These are phyloP conservation scores for Hyperoplus immaculatus DNA, from an alignment of 2,797 vertebrate species.

Conservation along the genomic window DNA sequence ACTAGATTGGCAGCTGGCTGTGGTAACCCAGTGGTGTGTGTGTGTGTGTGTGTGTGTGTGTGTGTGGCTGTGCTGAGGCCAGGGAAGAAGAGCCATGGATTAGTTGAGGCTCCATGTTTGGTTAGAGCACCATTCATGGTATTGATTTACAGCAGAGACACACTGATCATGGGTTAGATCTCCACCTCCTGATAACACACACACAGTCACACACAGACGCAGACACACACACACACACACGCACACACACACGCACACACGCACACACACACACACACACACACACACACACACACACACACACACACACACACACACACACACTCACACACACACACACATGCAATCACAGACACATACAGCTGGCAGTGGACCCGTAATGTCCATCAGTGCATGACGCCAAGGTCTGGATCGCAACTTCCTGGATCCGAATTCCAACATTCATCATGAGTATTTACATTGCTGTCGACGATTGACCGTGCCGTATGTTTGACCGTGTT, in stretches of 20 bases:
- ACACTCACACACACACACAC: too few relatives aligned
- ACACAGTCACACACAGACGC: slow-evolving; percentile 5
- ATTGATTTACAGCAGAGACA: slow-evolving; percentile 60
- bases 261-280: background rate
- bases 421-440: slow-evolving; percentile 25
- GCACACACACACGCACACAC: slow-evolving; percentile 16
- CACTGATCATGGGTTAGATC: slow-evolving; percentile 60
- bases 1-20: slow-evolving; percentile 31
- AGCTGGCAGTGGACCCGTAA: slow-evolving; percentile 20
- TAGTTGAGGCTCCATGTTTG: slow-evolving; percentile 68
- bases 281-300: slow-evolving; percentile 18
- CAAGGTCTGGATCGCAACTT: slow-evolving; percentile 12
- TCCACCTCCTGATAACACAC: slow-evolving; percentile 41
- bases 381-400: slow-evolving; percentile 13
- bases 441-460: background rate
- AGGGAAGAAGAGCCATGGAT: slow-evolving; percentile 52
- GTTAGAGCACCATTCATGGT: slow-evolving; percentile 64
- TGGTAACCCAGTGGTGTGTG: slow-evolving; percentile 12
- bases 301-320: slow-evolving; percentile 2
- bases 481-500: background rate
- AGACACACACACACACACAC: slow-evolving; percentile 9
- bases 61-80: slow-evolving; percentile 38
- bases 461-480: background rate
- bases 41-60: slow-evolving; percentile 3
- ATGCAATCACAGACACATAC: slow-evolving; percentile 22